phyloP scores from a whole-genome alignment of 2,888 invertebrate genomes.

The Argyresthia albistria region DNA sequence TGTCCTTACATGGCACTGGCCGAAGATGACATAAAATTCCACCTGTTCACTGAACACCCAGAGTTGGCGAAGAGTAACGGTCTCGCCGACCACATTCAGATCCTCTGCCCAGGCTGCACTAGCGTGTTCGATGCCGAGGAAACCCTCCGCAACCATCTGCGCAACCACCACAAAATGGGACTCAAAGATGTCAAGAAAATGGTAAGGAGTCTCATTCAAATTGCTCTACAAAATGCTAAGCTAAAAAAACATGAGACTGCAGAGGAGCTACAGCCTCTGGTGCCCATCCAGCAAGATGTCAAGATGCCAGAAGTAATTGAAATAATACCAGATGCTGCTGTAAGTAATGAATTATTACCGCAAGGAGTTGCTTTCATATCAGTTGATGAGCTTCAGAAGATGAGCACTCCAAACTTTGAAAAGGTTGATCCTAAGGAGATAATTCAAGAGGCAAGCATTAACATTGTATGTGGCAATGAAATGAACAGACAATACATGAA shows the following conservation, averaged over 20 bases:
- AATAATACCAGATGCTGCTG: conserved; percentile 46
- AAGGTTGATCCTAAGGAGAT: conserved; percentile 61
- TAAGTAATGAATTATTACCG: conserved; percentile 36
- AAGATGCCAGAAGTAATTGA: conserved; percentile 63
- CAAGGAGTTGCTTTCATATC: conserved; percentile 60
- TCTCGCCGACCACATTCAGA: conserved; percentile 63
- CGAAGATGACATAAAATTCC: conserved; percentile 65
- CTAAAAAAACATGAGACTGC: conserved; percentile 44
- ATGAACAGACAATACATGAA: conserved; percentile 48
- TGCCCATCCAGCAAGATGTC: conserved; percentile 26
- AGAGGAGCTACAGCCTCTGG: conserved; percentile 18
- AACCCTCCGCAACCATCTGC: conserved; percentile 75
- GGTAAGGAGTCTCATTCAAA: conserved; percentile 66
- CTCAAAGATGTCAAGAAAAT: conserved; percentile 73
- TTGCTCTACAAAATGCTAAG: conserved; percentile 54
- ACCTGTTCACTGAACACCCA: conserved; percentile 61
- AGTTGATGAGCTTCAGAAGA: conserved; percentile 56
- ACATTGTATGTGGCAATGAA: conserved; percentile 59
- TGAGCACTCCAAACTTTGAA: conserved; percentile 63
- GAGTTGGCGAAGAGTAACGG: conserved; percentile 65
- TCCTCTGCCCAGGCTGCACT: conserved; percentile 78
- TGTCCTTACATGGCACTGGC: conserved; percentile 70
- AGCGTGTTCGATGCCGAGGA: conserved; percentile 76
- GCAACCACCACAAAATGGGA: conserved; percentile 78
- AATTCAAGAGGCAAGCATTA: conserved; percentile 62